Evolutionary conservation across 2,888 invertebrate species (phyloP).

Genomic region (Macaria notata): DNA sequence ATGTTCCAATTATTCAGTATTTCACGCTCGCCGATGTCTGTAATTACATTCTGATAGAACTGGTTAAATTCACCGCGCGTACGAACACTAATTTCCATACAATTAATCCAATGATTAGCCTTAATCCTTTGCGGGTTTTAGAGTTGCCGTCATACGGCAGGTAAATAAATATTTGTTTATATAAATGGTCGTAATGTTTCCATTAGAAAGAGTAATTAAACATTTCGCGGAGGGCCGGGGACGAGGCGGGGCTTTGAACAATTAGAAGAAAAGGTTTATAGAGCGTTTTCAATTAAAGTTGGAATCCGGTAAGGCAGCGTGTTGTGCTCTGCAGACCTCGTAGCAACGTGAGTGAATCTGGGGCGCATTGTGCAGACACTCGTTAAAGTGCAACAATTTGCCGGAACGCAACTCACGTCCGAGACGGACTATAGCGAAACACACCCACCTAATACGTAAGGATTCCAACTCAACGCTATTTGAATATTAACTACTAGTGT

Average conservation of each 20-base stretch:
- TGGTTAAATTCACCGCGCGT: conserved; percentile 68
- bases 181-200: conserved; percentile 39
- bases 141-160: conserved; percentile 45
- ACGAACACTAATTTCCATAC: conserved; percentile 71
- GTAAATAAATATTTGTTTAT: conserved; percentile 38
- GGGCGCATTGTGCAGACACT: conserved; percentile 54
- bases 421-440: conserved; percentile 16
- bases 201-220: conserved; percentile 48
- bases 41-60: conserved; percentile 77
- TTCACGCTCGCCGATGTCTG: conserved; percentile 72
- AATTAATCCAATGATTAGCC: conserved; percentile 76
- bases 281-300: conserved; percentile 76
- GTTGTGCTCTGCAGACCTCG: conserved; percentile 26
- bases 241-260: conserved; percentile 52
- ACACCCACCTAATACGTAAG: conserved; percentile 6
- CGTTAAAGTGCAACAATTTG: conserved; percentile 71
- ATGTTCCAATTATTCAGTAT: conserved; percentile 70
- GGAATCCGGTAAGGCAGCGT: conserved; percentile 63
- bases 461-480: neutral
- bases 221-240: conserved; percentile 40
- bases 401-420: conserved; percentile 39
- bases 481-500: neutral
- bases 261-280: conserved; percentile 71
- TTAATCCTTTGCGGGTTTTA: conserved; percentile 58
- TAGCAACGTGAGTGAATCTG: conserved; percentile 60